Conservation (phyloP, 2,888 invertebrate genomes). For the Brachyptera putata region DNA sequence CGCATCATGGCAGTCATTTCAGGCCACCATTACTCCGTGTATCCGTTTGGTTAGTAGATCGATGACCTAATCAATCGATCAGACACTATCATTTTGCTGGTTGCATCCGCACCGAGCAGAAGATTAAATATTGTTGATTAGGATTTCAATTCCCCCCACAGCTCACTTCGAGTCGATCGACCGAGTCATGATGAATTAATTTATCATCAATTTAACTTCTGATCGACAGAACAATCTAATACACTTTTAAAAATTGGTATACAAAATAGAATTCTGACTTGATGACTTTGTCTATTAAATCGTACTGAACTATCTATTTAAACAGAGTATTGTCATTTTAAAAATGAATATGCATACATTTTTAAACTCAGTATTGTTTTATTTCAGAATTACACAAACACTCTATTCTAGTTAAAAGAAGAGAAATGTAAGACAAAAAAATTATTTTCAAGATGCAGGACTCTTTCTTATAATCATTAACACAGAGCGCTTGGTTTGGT, state of each 20-base stretch:
- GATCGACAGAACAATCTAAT: no score
- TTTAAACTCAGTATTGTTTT: no score
- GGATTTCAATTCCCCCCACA: not conserved
- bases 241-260: no score
- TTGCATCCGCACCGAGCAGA: not conserved
- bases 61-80: conserved; percentile 4
- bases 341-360: no score
- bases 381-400: no score
- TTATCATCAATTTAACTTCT: no score
- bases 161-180: not conserved
- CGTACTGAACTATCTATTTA: no score
- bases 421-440: not conserved
- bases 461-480: not conserved
- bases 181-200: no score
- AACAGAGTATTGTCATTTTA: no score
- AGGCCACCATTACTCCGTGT: conserved; percentile 1
- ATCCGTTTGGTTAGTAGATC: conserved; percentile 5
- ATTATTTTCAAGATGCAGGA: no score
- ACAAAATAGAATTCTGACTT: no score
- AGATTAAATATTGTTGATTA: conserved; percentile 18
- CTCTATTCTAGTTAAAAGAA: not conserved
- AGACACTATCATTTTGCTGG: not conserved
- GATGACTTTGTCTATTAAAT: no score
- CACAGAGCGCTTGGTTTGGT: conserved; percentile 3
- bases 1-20: not conserved